Evolutionary conservation across 2,113 vertebrate genomes (phyloP).

Genomic region (Ariopsis seemanni): DNA sequence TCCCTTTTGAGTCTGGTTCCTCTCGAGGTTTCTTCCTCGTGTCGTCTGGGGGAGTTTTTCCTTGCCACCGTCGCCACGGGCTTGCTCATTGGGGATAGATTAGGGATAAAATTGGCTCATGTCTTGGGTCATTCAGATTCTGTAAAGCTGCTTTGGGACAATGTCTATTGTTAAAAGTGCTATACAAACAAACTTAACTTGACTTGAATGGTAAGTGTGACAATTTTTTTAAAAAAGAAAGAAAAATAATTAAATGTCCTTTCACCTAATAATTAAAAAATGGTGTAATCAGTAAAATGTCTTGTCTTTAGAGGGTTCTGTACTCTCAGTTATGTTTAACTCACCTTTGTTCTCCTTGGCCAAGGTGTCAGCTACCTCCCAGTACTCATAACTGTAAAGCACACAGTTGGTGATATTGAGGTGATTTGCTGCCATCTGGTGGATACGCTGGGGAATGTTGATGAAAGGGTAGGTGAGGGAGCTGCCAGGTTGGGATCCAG

Average conservation of each 20-base stretch:
- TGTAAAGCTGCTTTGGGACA: no score
- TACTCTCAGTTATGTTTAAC: background rate
- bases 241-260: background rate
- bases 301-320: background rate
- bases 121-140: no score
- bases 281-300: background rate
- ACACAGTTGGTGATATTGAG: constrained; percentile 98
- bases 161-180: no score
- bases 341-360: constrained; percentile 94
- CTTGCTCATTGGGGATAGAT: no score
- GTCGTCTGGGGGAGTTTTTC: no score
- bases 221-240: background rate
- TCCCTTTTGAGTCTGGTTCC: no score
- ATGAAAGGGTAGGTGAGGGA: constrained; percentile 78
- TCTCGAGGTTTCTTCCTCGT: no score
- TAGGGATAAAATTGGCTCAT: no score
- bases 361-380: constrained; percentile 97
- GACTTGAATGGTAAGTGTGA: background rate
- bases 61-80: no score
- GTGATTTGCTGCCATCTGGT: constrained; percentile 99
- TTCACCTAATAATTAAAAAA: background rate
- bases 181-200: no score
- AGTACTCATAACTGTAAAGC: constrained; percentile 97
- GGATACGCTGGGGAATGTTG: constrained; percentile 96
- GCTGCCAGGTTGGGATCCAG: constrained; percentile 78